phyloP scores from a whole-genome alignment of 1,140 invertebrate genomes.

The Zaprionus davidi region DNA sequence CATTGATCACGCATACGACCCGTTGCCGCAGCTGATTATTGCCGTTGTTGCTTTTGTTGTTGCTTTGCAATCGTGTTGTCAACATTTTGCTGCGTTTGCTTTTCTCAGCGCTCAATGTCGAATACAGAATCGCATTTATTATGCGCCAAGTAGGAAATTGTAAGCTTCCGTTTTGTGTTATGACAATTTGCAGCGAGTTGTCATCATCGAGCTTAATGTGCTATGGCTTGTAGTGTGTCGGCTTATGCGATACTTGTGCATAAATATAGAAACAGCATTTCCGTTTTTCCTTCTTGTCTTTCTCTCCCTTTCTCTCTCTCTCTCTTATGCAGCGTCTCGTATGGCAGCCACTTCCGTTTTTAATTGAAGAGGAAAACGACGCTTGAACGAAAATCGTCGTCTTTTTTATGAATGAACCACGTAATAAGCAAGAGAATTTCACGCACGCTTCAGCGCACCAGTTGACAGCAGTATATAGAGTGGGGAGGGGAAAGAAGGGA shows the following conservation, averaged over 20 bases:
- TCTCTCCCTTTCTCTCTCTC: not conserved
- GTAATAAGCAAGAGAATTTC: slow-evolving; percentile 62
- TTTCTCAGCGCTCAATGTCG: slow-evolving; percentile 41
- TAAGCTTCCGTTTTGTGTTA: slow-evolving; percentile 76
- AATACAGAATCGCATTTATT: slow-evolving; percentile 66
- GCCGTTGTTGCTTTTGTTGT: slow-evolving; percentile 14
- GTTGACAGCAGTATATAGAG: too few species aligned
- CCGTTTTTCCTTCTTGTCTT: slow-evolving; percentile 53
- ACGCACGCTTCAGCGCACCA: slow-evolving; percentile 61
- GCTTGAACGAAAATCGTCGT: slow-evolving; percentile 2
- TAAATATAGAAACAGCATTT: slow-evolving; percentile 74
- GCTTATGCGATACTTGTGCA: slow-evolving; percentile 38
- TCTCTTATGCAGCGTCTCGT: slow-evolving; percentile 17
- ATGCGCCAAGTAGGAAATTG: slow-evolving; percentile 78
- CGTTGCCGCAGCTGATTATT: not conserved
- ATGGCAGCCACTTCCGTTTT: slow-evolving; percentile 70
- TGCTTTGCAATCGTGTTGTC: not conserved
- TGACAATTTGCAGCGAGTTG: slow-evolving; percentile 68
- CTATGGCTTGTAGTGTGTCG: not conserved
- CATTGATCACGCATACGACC: slow-evolving; percentile 7
- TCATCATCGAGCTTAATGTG: not conserved
- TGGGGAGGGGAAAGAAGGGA: not conserved
- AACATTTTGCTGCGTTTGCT: slow-evolving; percentile 5
- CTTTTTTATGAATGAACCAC: slow-evolving; percentile 67
- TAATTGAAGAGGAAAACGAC: slow-evolving; percentile 52